phyloP scores from a whole-genome alignment of 1,140 invertebrate genomes.

The Zophobas morio region DNA sequence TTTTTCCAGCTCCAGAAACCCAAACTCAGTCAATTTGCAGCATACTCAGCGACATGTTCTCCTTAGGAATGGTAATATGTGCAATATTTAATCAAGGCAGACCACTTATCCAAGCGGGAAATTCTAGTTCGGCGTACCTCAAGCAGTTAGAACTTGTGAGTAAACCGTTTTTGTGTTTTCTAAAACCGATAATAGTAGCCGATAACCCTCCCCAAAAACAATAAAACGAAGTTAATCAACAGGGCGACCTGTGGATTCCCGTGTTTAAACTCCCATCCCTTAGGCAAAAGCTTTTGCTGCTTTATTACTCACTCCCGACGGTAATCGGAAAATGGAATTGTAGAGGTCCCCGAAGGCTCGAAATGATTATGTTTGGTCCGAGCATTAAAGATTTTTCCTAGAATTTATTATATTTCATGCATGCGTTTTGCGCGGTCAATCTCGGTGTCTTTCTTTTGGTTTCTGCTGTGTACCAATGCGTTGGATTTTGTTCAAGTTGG shows the following conservation, averaged over 20 bases:
- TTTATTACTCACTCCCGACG: conserved; percentile 35
- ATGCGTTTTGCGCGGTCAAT: background rate
- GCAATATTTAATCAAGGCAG: conserved; percentile 92
- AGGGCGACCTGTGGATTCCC: conserved; percentile 29
- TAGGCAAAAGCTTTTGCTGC: conserved; percentile 34
- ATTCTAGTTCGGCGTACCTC: conserved; percentile 87
- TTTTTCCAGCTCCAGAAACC: conserved; percentile 85
- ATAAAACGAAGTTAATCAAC: conserved; percentile 39
- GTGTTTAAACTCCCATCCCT: conserved; percentile 35
- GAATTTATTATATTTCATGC: background rate
- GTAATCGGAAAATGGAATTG: conserved; percentile 42
- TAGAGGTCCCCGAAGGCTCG: conserved; percentile 7
- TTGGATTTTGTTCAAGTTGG: conserved; percentile 73
- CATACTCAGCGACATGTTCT: conserved; percentile 95
- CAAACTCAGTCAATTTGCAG: conserved; percentile 88
- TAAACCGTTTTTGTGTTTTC: conserved; percentile 55
- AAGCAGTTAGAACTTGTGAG: conserved; percentile 94
- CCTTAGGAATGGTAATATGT: conserved; percentile 93
- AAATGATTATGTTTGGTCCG: conserved; percentile 34
- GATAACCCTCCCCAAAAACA: background rate
- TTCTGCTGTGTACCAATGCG: conserved; percentile 10
- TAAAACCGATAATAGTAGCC: no score
- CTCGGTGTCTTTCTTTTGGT: background rate
- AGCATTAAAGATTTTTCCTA: background rate
- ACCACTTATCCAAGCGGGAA: conserved; percentile 89